Percentiles rank a stretch among this genome's conserved stretches.
These are phyloP conservation scores for Piprites chloris DNA, from an alignment of 2,113 vertebrate genomes.

Conservation along the genomic window DNA sequence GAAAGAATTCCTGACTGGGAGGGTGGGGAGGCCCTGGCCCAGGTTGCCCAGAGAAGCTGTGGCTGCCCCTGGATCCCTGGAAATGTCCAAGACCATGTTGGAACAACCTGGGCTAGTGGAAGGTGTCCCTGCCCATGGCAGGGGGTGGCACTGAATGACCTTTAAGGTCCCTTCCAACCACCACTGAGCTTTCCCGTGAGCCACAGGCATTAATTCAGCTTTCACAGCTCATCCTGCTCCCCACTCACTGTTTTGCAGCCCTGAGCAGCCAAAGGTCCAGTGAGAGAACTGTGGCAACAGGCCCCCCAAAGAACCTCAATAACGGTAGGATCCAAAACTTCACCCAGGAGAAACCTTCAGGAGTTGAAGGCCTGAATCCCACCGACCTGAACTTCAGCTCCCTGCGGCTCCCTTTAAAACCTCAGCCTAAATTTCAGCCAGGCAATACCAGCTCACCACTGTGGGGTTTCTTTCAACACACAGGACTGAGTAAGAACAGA, in stretches of 20 bases:
- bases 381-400: background rate
- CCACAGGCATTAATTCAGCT: background rate
- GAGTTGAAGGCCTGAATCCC: background rate
- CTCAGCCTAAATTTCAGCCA: background rate
- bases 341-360: background rate
- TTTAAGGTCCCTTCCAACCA: background rate
- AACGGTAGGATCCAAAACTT: background rate
- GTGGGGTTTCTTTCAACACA: background rate
- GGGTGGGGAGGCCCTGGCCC: background rate
- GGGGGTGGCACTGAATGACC: background rate
- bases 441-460: background rate
- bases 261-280: background rate
- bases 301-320: background rate
- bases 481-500: background rate
- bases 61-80: background rate
- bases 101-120: background rate
- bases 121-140: background rate
- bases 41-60: background rate
- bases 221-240: background rate
- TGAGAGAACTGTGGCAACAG: background rate
- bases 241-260: rapidly evolving
- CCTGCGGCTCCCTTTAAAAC: background rate
- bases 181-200: background rate
- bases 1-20: background rate
- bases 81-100: background rate